Base-by-base conservation (phyloP, 1,140 invertebrate genomes). In the Bombus polaris region DNA sequence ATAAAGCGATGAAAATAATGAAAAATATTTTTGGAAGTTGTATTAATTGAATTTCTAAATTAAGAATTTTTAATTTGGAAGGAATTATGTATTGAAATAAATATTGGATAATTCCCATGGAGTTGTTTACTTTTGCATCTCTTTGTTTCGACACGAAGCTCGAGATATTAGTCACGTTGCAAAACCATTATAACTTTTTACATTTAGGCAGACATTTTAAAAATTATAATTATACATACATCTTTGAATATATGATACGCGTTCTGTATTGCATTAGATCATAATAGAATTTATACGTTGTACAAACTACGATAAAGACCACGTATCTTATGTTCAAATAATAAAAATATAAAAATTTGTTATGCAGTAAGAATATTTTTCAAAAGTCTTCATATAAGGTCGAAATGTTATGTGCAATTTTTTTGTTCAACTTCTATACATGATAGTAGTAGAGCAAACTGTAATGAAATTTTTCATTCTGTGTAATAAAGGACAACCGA, bases 291-390 rank as follows among this genome's bases (percentile, higher is more conserved):
- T 79, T 66, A 35, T 70, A 44, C 4, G 62, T 87, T 73, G 0
- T 39, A 75, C 44, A 73, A 10, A 22, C 35, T 39, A 35, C 22
- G 53, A 86, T 62, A 53, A 75, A 62, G 6, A 44, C 8, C 57
- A 42, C 59, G 18, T 82, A 77, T 57, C 74, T 84, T n/a, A 37
- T 68, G 22, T 77, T 75, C 53, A 79, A 80, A 81, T 70, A 32
- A 68, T n/a, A 39, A 84, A 25, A 87, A 80, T 87, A 71, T 59
- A 37, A 75, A 80, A 53, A 87, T 83, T 70, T 39, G 37, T 74
- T 79, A 57, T 5, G 15, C 22, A 59, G 62, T 74, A 66, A 83
- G 73, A 87, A 82, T 18, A 65, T 22, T 72, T 87, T 53, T 35
- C 8, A 44, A n/a, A 71, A 71, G 44, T 53, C 42, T 81, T 66